Conservation (phyloP, 1,140 invertebrate genomes). For the Linepithema humile region DNA sequence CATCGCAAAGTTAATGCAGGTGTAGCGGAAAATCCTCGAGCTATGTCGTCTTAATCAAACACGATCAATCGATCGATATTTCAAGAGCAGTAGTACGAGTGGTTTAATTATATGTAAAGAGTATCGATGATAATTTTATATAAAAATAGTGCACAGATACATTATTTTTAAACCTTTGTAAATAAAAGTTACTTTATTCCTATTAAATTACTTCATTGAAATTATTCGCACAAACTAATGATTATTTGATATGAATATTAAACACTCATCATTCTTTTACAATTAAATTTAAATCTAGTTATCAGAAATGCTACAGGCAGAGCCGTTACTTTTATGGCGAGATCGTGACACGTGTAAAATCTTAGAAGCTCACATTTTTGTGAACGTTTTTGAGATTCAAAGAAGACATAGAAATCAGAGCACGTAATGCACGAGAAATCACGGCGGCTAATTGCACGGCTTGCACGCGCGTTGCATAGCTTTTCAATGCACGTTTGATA, state of each 20-base stretch:
- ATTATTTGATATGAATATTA: too few relatives aligned
- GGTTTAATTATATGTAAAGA: slow-evolving; percentile 41
- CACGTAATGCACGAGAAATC: slow-evolving; percentile 17
- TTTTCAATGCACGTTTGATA: slow-evolving; percentile 41
- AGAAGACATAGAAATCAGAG: slow-evolving; percentile 25
- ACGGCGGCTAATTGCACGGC: slow-evolving; percentile 29
- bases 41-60: slow-evolving; percentile 48
- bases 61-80: slow-evolving; percentile 28
- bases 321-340: neutral
- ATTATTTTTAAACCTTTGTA: neutral
- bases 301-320: too few relatives aligned
- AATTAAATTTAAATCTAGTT: too few relatives aligned
- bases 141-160: neutral
- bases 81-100: slow-evolving; percentile 59
- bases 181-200: neutral
- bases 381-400: neutral
- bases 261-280: too few relatives aligned
- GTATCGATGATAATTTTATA: neutral
- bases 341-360: neutral
- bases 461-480: neutral
- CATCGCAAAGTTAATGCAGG: slow-evolving; percentile 38
- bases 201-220: neutral
- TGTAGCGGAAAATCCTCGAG: slow-evolving; percentile 67
- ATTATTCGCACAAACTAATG: too few relatives aligned
- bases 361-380: neutral